Base-by-base conservation (phyloP, 1,140 invertebrate genomes). In the Maniola jurtina region DNA sequence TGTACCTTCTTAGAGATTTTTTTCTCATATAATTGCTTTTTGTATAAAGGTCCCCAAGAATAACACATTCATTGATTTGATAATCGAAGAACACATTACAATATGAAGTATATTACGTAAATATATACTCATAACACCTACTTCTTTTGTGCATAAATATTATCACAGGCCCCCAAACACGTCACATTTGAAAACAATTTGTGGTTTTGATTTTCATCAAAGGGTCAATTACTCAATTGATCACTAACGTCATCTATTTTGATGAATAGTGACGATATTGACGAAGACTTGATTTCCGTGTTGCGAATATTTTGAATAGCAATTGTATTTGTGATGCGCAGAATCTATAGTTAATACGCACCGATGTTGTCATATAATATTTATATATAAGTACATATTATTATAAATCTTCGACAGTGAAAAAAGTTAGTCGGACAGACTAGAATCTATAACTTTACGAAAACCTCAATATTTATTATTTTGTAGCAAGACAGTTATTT, bases 1-100 rank as follows among this genome's bases (percentile, higher is more conserved):
- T 25, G 50, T 60, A 61, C 16, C 15, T 61, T 61, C 15, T 14
- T 50, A 60, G 13, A 47, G 47, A n/a, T 7, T 64, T 42, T 42
- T 42, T 42, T 42, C 13, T 42, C 2, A 42, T 42, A 42, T 42
- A 42, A 10, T 42, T 42, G 40, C 40, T 42, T 10, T 13, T 2
- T 10, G 13, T 10, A 5, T 42, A 42, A 25, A 25, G 25, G 25
- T n/a, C n/a, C n/a, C n/a, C n/a, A n/a, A n/a, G n/a, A n/a, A n/a
- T n/a, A n/a, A n/a, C n/a, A n/a, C n/a, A n/a, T n/a, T n/a, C n/a
- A n/a, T n/a, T n/a, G n/a, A n/a, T n/a, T n/a, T n/a, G n/a, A n/a
- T n/a, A n/a, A n/a, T n/a, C n/a, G n/a, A n/a, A n/a, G n/a, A n/a
- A n/a, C n/a, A n/a, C n/a, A n/a, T n/a, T n/a, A n/a, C n/a, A n/a